phyloP scores from a whole-genome alignment of 2,797 vertebrate species.

The Brotula barbata region DNA sequence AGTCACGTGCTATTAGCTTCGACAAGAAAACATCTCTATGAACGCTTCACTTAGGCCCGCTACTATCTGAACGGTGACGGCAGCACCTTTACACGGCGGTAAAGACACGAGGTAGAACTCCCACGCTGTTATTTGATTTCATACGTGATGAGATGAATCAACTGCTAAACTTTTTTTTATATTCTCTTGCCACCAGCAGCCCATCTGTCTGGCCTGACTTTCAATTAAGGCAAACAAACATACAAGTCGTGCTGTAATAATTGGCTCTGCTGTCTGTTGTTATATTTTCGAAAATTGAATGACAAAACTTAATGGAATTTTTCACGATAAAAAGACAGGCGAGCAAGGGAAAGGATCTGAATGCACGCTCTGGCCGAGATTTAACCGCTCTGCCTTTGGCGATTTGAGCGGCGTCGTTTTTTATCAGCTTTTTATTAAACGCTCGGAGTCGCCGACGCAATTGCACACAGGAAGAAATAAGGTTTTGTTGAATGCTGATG shows the following conservation, averaged over 20 bases:
- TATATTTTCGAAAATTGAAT: conserved; percentile 74
- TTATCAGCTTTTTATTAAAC: conserved; percentile 74
- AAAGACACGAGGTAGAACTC: conserved; percentile 28
- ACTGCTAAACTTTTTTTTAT: conserved; percentile 54
- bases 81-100: conserved; percentile 14
- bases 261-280: conserved; percentile 69
- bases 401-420: conserved; percentile 60
- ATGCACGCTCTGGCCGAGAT: conserved; percentile 66
- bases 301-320: conserved; percentile 74
- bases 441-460: conserved; percentile 50
- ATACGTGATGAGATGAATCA: conserved; percentile 67
- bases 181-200: conserved; percentile 44
- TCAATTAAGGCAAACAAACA: conserved; percentile 71
- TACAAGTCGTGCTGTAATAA: conserved; percentile 58
- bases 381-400: conserved; percentile 59
- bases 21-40: conserved; percentile 20
- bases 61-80: conserved; percentile 17
- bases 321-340: conserved; percentile 59
- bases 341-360: conserved; percentile 48
- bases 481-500: conserved; percentile 63
- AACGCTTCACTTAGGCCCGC: neutral
- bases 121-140: conserved; percentile 56
- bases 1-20: conserved; percentile 23
- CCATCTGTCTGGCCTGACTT: conserved; percentile 41
- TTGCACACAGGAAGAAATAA: conserved; percentile 54